Evolutionary conservation across 2,888 invertebrate genomes (phyloP).

Genomic region (Aphodius sticticus): DNA sequence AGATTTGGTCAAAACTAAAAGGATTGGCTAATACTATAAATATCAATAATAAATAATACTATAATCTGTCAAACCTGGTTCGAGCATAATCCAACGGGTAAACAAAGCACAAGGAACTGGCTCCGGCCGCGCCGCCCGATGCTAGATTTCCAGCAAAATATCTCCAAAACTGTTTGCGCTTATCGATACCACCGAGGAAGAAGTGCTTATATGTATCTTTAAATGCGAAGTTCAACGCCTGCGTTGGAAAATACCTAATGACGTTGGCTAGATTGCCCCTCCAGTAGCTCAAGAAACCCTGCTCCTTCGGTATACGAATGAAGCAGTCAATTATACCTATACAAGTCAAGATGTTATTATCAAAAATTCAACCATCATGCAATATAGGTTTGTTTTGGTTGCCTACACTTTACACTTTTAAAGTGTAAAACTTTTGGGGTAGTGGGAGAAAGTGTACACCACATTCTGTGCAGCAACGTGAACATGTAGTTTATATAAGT

Average conservation of each 20-base stretch:
- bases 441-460: no score
- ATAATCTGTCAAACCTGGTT: constrained; percentile 70
- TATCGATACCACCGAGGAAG: constrained; percentile 86
- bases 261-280: constrained; percentile 95
- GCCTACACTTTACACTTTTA: no score
- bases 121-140: constrained; percentile 93
- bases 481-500: no score
- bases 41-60: no score
- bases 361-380: not conserved
- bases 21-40: no score
- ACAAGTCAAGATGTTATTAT: constrained; percentile 17
- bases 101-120: constrained; percentile 92
- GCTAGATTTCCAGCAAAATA: constrained; percentile 90
- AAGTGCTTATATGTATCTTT: constrained; percentile 92
- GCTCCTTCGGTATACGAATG: constrained; percentile 85
- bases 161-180: constrained; percentile 88
- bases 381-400: no score
- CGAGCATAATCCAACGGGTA: constrained; percentile 95
- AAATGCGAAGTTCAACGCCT: constrained; percentile 94
- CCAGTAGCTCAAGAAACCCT: constrained; percentile 87
- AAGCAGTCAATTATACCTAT: constrained; percentile 83
- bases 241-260: constrained; percentile 92
- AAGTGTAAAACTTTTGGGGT: no score
- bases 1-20: no score
- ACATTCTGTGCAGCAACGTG: no score